phyloP scores from a whole-genome alignment of 1,140 invertebrate species.

The Cyphomyrmex costatus region DNA sequence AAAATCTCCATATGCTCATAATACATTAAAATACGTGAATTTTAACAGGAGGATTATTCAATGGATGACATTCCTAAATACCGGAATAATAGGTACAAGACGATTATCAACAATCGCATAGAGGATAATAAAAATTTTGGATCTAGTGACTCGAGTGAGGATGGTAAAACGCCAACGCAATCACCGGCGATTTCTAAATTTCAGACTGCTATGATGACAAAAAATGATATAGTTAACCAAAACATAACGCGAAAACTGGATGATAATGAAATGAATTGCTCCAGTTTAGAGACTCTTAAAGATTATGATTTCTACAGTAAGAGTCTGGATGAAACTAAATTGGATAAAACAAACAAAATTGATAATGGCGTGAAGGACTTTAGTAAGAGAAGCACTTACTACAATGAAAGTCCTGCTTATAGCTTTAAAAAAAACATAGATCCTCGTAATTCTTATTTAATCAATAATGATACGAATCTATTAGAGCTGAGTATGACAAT shows the following conservation, averaged over 20 bases:
- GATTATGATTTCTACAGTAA: conserved; percentile 83
- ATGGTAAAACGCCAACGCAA: conserved; percentile 82
- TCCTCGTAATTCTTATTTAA: conserved; percentile 84
- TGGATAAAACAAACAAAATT: conserved; percentile 79
- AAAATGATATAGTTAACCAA: conserved; percentile 89
- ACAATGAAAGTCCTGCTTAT: conserved; percentile 80
- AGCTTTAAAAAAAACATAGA: conserved; percentile 84
- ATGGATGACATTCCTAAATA: conserved; percentile 84
- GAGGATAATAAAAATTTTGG: conserved; percentile 83
- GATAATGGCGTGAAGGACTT: conserved; percentile 78
- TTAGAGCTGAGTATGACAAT: conserved; percentile 86
- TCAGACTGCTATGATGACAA: conserved; percentile 81
- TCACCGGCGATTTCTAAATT: conserved; percentile 79
- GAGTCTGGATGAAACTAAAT: conserved; percentile 79
- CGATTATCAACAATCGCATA: conserved; percentile 75
- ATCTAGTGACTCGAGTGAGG: conserved; percentile 84
- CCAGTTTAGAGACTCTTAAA: conserved; percentile 83
- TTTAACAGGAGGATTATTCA: conserved; percentile 83
- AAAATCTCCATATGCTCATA: not conserved
- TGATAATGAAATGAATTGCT: conserved; percentile 83
- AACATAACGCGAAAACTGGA: conserved; percentile 85
- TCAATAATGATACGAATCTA: conserved; percentile 86
- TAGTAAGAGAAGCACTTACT: conserved; percentile 79
- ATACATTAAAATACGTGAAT: not conserved
- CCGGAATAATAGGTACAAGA: conserved; percentile 82